These are phyloP conservation scores for Riparia riparia DNA, from an alignment of 2,113 vertebrate genomes.

Conservation along the genomic window DNA sequence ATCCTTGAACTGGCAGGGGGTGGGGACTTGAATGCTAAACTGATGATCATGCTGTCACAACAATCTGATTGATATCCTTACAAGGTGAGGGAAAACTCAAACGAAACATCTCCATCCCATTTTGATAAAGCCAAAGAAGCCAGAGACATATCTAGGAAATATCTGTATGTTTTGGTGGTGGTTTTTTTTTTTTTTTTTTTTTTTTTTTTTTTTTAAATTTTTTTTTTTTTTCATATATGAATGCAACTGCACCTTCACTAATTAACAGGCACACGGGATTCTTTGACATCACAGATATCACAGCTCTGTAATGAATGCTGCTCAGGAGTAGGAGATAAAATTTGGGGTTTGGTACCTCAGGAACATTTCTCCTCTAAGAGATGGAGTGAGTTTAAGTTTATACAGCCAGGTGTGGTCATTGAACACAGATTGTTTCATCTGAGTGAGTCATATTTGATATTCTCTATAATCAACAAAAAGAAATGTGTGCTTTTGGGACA, in stretches of 20 bases:
- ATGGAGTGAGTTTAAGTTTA: not conserved
- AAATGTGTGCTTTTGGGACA: conserved; percentile 7
- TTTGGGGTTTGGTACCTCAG: not conserved
- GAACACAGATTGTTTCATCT: not conserved
- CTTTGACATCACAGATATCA: not conserved
- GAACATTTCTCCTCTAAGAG: not conserved
- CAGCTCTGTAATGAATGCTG: not conserved
- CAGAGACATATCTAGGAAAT: not conserved
- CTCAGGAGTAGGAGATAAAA: not conserved
- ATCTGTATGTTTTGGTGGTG: not conserved
- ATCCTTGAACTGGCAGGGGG: not conserved
- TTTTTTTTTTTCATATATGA: not conserved
- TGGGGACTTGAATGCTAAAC: not conserved
- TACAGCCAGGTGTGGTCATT: not conserved
- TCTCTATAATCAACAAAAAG: not conserved
- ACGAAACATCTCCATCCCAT: not conserved
- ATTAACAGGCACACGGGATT: not conserved
- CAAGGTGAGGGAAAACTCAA: not conserved
- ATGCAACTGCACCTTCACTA: not conserved
- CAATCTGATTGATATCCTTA: not conserved
- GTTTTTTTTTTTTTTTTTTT: not conserved
- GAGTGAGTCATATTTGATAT: conserved; percentile 20
- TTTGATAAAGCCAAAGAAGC: not conserved
- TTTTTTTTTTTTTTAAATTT: not conserved
- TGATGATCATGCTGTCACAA: not conserved